Percentiles rank a stretch among this genome's conserved stretches.
Evolutionary conservation across 2,113 vertebrate genomes (phyloP).

Genomic region (Columba livia): DNA sequence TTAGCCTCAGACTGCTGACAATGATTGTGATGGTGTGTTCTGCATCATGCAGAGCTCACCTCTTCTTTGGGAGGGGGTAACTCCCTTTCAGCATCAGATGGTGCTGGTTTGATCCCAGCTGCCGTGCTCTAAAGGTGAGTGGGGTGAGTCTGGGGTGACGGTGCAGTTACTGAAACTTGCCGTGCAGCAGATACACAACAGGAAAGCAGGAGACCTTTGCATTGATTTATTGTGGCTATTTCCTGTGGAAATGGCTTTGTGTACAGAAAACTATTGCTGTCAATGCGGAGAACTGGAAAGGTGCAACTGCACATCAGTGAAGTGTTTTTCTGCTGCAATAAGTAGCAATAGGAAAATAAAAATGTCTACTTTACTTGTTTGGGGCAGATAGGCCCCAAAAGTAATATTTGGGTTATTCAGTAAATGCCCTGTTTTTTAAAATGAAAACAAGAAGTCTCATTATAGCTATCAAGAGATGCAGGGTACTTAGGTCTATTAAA

Average conservation of each 20-base stretch:
- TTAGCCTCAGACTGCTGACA: not conserved
- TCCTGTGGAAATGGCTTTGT: not conserved
- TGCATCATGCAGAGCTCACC: fast-evolving
- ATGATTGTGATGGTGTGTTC: not conserved
- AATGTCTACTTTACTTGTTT: not conserved
- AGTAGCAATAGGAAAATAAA: not conserved
- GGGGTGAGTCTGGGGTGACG: not conserved
- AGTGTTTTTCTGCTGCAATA: not conserved
- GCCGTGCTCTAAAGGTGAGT: not conserved
- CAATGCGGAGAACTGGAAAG: not conserved
- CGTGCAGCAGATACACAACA: not conserved
- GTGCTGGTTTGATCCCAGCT: not conserved
- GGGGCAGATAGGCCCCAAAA: not conserved
- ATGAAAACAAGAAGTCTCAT: not conserved
- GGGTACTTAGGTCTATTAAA: not conserved
- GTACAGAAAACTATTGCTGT: not conserved
- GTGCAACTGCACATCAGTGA: not conserved
- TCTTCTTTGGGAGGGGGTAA: not conserved
- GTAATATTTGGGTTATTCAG: not conserved
- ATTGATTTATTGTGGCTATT: not conserved
- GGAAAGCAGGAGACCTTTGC: not conserved
- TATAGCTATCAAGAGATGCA: not conserved
- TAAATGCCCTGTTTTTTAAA: not conserved
- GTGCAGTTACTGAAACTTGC: not conserved
- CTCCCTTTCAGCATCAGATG: not conserved